Conservation (phyloP, 2,888 invertebrate genomes). For the Xestia c-nigrum region DNA sequence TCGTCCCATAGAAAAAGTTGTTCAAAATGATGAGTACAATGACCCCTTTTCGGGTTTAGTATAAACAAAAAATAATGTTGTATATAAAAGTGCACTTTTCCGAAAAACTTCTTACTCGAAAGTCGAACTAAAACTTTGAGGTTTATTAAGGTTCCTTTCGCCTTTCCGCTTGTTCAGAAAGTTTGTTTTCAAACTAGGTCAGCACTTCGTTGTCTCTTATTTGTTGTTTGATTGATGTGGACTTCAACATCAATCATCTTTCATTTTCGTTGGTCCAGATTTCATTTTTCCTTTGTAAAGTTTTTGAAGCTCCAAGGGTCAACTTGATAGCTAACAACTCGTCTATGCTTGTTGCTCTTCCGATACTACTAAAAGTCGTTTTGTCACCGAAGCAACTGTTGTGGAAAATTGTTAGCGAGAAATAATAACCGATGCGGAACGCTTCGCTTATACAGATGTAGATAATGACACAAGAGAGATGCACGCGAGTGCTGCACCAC, state of each 20-base stretch:
- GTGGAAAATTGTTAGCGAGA: constrained; percentile 28
- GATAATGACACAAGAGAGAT: not conserved
- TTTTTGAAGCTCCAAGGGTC: not conserved
- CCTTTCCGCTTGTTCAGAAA: constrained; percentile 9
- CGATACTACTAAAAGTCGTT: not conserved
- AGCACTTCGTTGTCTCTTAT: constrained; percentile 11
- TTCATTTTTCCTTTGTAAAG: not conserved
- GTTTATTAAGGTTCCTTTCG: constrained; percentile 8
- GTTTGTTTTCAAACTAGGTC: constrained; percentile 14
- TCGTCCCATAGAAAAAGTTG: no score
- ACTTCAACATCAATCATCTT: constrained; percentile 21
- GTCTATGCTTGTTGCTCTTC: not conserved
- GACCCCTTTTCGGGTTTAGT: no score
- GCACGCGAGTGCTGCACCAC: not conserved
- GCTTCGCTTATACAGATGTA: not conserved
- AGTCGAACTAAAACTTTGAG: not conserved
- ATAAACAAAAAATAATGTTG: no score
- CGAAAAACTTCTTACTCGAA: constrained; percentile 1
- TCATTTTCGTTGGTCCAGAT: constrained; percentile 11
- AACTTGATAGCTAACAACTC: constrained; percentile 2
- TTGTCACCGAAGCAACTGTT: constrained; percentile 4
- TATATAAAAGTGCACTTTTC: constrained; percentile 24
- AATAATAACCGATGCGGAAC: constrained; percentile 36
- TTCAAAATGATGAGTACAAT: no score
- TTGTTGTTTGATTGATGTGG: constrained; percentile 26